phyloP scores from a whole-genome alignment of 1,140 invertebrate species.

The Harlomillsia oculata region DNA sequence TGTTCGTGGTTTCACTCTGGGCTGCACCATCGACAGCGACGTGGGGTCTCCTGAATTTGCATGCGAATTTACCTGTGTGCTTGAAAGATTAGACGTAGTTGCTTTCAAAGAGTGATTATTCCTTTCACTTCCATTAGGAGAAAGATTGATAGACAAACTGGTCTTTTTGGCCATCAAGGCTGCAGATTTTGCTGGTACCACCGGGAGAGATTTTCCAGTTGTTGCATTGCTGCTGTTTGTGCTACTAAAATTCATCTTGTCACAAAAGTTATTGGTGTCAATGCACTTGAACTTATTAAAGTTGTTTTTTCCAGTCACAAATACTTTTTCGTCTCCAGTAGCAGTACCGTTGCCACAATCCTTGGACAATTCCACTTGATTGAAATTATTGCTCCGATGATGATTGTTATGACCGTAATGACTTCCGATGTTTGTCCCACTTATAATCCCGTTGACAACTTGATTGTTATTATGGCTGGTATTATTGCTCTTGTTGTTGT shows the following conservation, averaged over 20 bases:
- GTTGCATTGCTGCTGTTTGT: neutral
- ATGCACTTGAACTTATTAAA: neutral
- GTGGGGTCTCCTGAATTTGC: too few species aligned
- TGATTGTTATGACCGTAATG: neutral
- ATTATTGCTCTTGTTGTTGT: neutral
- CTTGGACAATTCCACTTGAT: too few species aligned
- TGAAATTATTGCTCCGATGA: too few species aligned
- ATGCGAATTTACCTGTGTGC: too few species aligned
- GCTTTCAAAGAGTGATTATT: neutral
- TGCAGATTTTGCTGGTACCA: neutral
- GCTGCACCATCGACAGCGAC: too few species aligned
- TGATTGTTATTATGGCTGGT: neutral
- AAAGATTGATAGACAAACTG: conserved; percentile 25
- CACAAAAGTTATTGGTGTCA: neutral
- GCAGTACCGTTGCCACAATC: too few species aligned
- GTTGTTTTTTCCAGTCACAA: neutral
- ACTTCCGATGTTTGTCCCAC: neutral
- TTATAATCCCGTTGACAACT: neutral
- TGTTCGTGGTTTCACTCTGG: conserved; percentile 1
- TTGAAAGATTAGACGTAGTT: neutral
- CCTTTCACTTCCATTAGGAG: neutral
- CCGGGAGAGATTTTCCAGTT: neutral
- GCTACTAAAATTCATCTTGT: neutral
- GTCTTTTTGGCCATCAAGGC: conserved; percentile 15
- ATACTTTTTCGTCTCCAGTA: neutral